Base-by-base conservation (phyloP, 2,888 invertebrate species). In the Tineola bisselliella region DNA sequence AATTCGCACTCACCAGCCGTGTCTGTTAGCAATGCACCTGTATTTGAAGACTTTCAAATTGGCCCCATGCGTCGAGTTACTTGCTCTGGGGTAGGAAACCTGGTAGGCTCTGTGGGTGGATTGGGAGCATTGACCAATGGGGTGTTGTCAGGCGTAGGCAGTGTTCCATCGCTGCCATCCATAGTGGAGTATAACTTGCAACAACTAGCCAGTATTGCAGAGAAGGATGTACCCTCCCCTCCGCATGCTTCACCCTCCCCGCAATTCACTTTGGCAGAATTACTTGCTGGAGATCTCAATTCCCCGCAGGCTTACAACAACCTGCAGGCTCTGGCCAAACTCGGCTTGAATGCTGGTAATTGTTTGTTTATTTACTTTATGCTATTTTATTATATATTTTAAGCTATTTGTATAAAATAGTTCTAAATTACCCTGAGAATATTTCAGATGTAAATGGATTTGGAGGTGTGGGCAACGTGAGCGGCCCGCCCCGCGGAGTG, bases 161-260 rank as follows among this genome's bases (percentile, higher is more conserved):
- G 82, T 12, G 81, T 84, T 44, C 73, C 78, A 19, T 72, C 81
- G 56, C 69, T 84, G 67, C 84, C 91, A 11, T 93, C 93, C 68
- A 94, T 95, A 83, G 93, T 94, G 63, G 95, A 95, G 79, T 95
- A 95, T 73, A 95, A 95, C 80, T 82, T 95, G 68, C 93, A 94
- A 66, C 94, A 94, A 75, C 79, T 95, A 72, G 95, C 94, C 54
- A 94, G 92, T 70, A 88, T 95, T 66, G 94, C 93, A 1, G 94
- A 93, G 74, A 92, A 90, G 67, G 90, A 87, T 30, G 81, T 82
- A 38, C 87, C 89, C 0, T 89, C 90, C 56, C 82, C 87, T 30
- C 78, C 87, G 67, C 74, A 89, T 75, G 81, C 89, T 71, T 75
- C 89, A 67, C 79, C 90, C 70, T 76, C 91, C 78, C 90, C 91